Percentiles rank a stretch among this genome's conserved stretches.
phyloP scores from a whole-genome alignment of 2,797 vertebrate genomes.

The Anguilla obscura region DNA sequence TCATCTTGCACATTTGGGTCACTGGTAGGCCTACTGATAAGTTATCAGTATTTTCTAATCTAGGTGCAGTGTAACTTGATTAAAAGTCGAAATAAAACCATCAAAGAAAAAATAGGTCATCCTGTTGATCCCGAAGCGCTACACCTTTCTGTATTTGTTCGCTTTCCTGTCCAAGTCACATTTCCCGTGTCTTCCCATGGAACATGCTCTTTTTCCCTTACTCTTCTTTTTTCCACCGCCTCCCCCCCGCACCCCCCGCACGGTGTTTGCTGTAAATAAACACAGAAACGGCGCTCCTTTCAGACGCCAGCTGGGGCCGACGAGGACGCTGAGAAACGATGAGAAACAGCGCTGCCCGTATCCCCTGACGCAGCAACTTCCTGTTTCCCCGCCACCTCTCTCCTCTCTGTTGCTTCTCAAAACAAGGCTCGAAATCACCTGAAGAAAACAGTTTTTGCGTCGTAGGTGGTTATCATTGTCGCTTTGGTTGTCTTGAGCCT shows the following conservation, averaged over 20 bases:
- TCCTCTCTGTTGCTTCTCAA: slow-evolving; percentile 16
- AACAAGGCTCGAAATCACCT: slow-evolving; percentile 17
- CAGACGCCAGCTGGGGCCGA: not conserved
- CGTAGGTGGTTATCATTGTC: not conserved
- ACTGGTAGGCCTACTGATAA: too few species aligned
- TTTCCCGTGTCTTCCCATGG: slow-evolving; percentile 2
- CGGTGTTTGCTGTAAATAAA: slow-evolving; percentile 38
- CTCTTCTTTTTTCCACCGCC: not conserved
- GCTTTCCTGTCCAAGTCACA: not conserved
- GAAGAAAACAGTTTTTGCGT: not conserved
- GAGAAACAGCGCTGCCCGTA: not conserved
- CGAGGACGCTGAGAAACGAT: not conserved
- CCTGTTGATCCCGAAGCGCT: not conserved
- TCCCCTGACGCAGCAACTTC: slow-evolving; percentile 18
- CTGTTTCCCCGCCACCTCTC: not conserved
- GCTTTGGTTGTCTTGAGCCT: not conserved
- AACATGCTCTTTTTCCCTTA: not conserved
- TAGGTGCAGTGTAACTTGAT: too few species aligned
- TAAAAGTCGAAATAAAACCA: not conserved
- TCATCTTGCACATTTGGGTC: too few species aligned
- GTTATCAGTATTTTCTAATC: too few species aligned
- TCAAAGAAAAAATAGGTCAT: not conserved
- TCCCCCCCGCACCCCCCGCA: not conserved
- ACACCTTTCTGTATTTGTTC: not conserved
- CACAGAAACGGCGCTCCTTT: not conserved